Conservation (phyloP, 2,797 vertebrate genomes). For the Lerista edwardsae region DNA sequence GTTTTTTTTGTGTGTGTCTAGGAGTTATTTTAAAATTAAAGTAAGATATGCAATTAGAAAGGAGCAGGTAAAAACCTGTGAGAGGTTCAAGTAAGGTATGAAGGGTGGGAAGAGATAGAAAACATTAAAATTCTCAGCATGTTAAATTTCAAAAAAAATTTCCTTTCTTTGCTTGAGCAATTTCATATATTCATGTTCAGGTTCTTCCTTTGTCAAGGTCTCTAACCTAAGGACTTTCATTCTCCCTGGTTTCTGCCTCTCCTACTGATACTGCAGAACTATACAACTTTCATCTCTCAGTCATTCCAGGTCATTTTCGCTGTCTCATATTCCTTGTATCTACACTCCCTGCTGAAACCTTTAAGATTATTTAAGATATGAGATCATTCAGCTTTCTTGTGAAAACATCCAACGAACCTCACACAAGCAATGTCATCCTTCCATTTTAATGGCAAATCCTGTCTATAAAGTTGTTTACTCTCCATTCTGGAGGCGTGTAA, state of each 20-base stretch:
- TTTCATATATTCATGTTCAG: not conserved
- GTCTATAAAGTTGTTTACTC: conserved; percentile 23
- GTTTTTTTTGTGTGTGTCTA: not conserved
- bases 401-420: conserved; percentile 18
- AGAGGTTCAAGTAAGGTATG: not conserved
- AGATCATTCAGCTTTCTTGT: not conserved
- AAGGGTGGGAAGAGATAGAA: not conserved
- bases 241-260: not conserved
- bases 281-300: conserved; percentile 26
- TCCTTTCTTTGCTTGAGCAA: conserved; percentile 17
- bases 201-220: conserved; percentile 4
- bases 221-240: conserved; percentile 10
- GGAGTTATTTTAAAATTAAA: not conserved
- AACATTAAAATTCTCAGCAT: not conserved
- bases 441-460: not conserved
- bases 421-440: conserved; percentile 25
- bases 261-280: not conserved
- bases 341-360: not conserved
- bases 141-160: conserved; percentile 27
- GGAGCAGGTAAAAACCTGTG: not conserved
- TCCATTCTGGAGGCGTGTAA: not conserved
- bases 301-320: conserved; percentile 24
- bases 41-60: not conserved
- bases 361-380: not conserved
- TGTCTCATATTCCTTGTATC: not conserved